A percentile compares a stretch with the other conserved stretches of the same genome.
phyloP scores from a whole-genome alignment of 2,797 vertebrate species.

The Calcarius lapponicus region DNA sequence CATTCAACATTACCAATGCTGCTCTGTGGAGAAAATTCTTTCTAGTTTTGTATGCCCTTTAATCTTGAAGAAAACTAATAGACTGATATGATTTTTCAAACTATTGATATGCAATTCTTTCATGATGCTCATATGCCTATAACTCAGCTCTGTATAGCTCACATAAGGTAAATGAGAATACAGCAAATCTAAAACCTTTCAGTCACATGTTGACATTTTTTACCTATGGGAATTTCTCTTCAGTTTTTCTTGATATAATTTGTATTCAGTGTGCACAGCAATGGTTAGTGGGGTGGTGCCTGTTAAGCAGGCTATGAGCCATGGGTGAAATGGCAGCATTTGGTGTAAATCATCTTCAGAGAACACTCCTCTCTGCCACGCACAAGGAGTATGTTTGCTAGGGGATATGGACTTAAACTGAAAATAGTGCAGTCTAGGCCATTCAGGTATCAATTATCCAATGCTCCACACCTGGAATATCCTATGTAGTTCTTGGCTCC shows the following conservation, averaged over 20 bases:
- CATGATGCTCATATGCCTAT: not conserved
- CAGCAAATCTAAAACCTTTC: not conserved
- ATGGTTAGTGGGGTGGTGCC: not conserved
- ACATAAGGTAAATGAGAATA: not conserved
- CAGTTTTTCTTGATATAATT: not conserved
- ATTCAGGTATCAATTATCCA: not conserved
- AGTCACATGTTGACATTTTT: not conserved
- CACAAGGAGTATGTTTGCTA: not conserved
- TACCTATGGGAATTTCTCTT: not conserved
- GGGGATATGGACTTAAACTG: not conserved
- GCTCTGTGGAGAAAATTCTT: not conserved
- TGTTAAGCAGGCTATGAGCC: not conserved
- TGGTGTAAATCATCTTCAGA: not conserved
- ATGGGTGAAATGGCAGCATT: not conserved
- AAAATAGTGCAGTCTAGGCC: not conserved
- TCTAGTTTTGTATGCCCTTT: not conserved
- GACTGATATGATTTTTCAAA: not conserved
- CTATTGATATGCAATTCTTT: not conserved
- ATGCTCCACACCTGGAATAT: not conserved
- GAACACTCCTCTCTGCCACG: not conserved
- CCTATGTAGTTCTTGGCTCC: not conserved
- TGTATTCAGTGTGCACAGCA: not conserved
- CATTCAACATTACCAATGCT: not conserved
- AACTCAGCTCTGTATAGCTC: not conserved
- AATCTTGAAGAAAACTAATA: not conserved